Percentiles rank a stretch among this genome's conserved stretches.
Conservation (phyloP, 2,888 invertebrate genomes). For the Agapetus fuscipes region DNA sequence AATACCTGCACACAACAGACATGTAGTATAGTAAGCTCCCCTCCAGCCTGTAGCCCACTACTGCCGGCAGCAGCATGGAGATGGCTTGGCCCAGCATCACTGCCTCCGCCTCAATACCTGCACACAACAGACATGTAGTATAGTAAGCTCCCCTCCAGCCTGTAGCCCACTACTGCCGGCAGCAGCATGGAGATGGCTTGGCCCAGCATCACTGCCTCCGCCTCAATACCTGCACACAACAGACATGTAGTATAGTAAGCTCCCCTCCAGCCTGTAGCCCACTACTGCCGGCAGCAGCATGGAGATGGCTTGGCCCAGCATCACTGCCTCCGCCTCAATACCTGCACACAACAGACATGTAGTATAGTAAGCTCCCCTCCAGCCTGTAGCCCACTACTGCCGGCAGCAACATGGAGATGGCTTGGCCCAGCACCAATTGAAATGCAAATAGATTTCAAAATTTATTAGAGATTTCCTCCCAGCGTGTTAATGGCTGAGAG, state of each 20-base stretch:
- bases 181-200: constrained; percentile 95
- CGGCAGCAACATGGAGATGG: constrained; percentile 93
- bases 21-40: no score
- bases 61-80: constrained; percentile 91
- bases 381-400: constrained; percentile 93
- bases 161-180: constrained; percentile 94
- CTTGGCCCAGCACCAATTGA: constrained; percentile 97
- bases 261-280: constrained; percentile 83
- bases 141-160: constrained; percentile 74
- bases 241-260: no score
- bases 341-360: no score
- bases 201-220: constrained; percentile 97
- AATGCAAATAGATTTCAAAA: no score
- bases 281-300: constrained; percentile 95
- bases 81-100: constrained; percentile 98
- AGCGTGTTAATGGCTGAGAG: no score
- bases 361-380: no score
- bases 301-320: constrained; percentile 95
- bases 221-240: constrained; percentile 78
- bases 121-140: no score
- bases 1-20: constrained; percentile 63
- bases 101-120: constrained; percentile 95
- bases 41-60: constrained; percentile 85
- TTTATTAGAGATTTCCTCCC: no score
- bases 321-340: constrained; percentile 98